These are phyloP conservation scores for Ostrea edulis DNA, from an alignment of 1,140 invertebrate species.

Conservation along the genomic window DNA sequence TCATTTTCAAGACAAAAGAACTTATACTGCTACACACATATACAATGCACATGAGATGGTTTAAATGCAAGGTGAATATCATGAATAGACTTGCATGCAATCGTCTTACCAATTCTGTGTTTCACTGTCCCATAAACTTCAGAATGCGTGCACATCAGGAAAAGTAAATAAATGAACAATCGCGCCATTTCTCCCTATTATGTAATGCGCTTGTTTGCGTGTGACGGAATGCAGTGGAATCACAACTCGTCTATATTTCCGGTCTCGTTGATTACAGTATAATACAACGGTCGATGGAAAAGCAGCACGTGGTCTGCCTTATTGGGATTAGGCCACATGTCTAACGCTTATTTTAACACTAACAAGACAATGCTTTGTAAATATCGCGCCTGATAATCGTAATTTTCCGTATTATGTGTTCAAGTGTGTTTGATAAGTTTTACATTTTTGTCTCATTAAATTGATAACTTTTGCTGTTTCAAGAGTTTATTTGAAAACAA, in stretches of 20 bases:
- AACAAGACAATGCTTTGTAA: too few species aligned
- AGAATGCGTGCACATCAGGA: neutral
- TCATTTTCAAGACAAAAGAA: neutral
- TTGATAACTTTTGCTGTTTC: too few species aligned
- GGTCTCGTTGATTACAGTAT: conserved; percentile 28
- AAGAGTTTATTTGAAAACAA: too few species aligned
- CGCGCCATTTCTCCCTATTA: neutral
- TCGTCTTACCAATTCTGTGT: neutral
- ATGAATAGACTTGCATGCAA: neutral
- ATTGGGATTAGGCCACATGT: too few species aligned
- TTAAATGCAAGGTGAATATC: neutral
- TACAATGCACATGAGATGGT: neutral
- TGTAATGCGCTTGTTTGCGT: conserved; percentile 4
- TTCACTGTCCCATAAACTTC: neutral
- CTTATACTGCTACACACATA: neutral
- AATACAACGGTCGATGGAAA: conserved; percentile 4
- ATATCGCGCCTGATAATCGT: too few species aligned
- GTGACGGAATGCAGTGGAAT: neutral
- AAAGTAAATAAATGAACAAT: neutral
- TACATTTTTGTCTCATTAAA: too few species aligned
- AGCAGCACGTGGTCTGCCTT: neutral
- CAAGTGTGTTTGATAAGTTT: too few species aligned
- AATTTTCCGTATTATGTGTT: too few species aligned
- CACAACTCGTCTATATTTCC: conserved; percentile 11
- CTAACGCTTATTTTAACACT: too few species aligned